These are phyloP conservation scores for Cosmia pyralina DNA, from an alignment of 2,888 invertebrate genomes.

Conservation along the genomic window DNA sequence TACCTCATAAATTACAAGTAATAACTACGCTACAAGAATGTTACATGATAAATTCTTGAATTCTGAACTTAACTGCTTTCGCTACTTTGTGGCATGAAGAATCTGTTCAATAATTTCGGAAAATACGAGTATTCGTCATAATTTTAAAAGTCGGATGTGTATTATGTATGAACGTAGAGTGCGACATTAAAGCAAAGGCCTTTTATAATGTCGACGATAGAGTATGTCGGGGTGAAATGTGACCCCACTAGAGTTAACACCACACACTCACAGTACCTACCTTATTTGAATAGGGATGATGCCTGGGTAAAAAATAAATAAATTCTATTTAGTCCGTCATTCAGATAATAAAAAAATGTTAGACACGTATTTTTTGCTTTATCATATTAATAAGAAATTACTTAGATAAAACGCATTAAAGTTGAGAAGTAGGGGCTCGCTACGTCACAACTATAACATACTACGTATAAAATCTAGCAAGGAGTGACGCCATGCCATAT, in stretches of 20 bases:
- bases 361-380: no score
- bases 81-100: constrained; percentile 12
- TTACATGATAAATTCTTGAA: constrained; percentile 39
- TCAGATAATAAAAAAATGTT: no score
- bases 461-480: no score
- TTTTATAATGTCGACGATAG: constrained; percentile 19
- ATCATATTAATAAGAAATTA: no score
- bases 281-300: not conserved
- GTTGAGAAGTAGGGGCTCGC: no score
- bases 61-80: constrained; percentile 32
- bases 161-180: constrained; percentile 25
- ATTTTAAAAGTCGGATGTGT: constrained; percentile 45
- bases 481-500: no score
- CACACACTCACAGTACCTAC: constrained; percentile 18
- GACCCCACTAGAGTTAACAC: constrained; percentile 43
- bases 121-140: constrained; percentile 45
- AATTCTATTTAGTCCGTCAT: no score
- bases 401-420: no score
- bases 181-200: constrained; percentile 39
- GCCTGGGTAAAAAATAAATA: no score
- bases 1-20: constrained; percentile 42
- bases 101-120: constrained; percentile 50
- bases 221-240: constrained; percentile 31
- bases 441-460: no score
- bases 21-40: constrained; percentile 48